Conservation (phyloP, 2,797 vertebrate genomes). For the Xiphophorus birchmanni region DNA sequence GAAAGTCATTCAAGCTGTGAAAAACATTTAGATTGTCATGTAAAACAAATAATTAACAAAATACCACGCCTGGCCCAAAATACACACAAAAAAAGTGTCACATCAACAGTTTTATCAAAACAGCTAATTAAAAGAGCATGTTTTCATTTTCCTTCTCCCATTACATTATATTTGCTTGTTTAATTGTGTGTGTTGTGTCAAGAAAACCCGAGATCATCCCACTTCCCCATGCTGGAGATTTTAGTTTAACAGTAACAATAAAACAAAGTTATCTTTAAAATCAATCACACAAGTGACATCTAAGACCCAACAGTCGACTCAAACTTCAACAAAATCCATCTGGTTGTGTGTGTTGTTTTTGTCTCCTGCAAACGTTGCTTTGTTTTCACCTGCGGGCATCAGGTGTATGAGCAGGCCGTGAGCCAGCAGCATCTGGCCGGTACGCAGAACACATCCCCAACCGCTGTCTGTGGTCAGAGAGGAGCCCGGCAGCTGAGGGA, state of each 20-base stretch:
- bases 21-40: background rate
- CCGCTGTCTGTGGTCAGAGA: constrained; percentile 88
- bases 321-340: too few relatives aligned
- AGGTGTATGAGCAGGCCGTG: constrained; percentile 86
- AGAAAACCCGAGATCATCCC: too few relatives aligned
- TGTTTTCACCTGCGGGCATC: constrained; percentile 82
- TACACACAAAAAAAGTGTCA: background rate
- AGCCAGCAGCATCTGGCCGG: constrained; percentile 92
- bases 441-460: constrained; percentile 92
- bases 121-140: background rate
- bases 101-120: background rate
- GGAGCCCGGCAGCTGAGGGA: constrained; percentile 79
- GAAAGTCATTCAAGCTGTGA: background rate
- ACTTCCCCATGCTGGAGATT: too few relatives aligned
- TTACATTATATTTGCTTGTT: background rate
- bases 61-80: background rate
- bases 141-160: background rate
- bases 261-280: too few relatives aligned
- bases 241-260: too few relatives aligned
- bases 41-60: background rate
- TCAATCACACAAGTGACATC: too few relatives aligned
- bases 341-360: too few relatives aligned
- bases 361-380: too few relatives aligned
- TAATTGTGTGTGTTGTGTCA: background rate
- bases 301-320: too few relatives aligned